Evolutionary conservation across 2,113 vertebrate species (phyloP), one percentile per base, ranked within the genome.

Genomic region (Physeter macrocephalus): DNA sequence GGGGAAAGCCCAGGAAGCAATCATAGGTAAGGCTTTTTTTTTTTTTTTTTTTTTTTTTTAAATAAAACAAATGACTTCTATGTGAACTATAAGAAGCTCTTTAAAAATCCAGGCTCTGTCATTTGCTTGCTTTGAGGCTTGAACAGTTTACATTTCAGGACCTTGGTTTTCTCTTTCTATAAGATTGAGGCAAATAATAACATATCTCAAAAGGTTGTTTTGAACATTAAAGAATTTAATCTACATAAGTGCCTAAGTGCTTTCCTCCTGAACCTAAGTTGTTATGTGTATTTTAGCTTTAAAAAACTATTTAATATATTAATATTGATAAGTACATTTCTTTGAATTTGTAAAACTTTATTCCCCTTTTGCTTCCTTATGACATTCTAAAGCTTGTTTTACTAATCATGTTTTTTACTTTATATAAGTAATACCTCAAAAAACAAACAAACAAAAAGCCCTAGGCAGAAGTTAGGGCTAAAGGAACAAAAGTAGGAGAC

Each of bases 1-100:
- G 99, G 98, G 5, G 99, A 99, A 96, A 99, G 99, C 97, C 99
- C 99, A 96, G 99, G 98, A 97, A 99, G 98, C 98, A 99, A 62
- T 93, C 99, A 98, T 93, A 98, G 99, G 99, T 99, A 98, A 98
- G 98, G 61, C 4, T 54, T 49, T 6, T 78, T 67, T 25, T 52
- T 43, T 8, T 78, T 67, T 20, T 41, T 69, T 75, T 77, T 89
- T 31, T n/a, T n/a, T n/a, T n/a, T n/a, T n/a, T n/a, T n/a, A n/a
- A 27, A 39, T 46, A 57, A 29, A 82, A 39, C 54, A 82, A 36
- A 66, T 4, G 29, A 66, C 59, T 29, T 97, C 5, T 86, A 0
- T 94, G 17, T 67, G 46, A 80, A 93, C 36, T 69, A 14, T 72
- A 15, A 81, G 39, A 84, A 72, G 20, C 10, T 71, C 11, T 61